Base-by-base conservation (phyloP, 2,888 invertebrate species). In the Eurois occulta region DNA sequence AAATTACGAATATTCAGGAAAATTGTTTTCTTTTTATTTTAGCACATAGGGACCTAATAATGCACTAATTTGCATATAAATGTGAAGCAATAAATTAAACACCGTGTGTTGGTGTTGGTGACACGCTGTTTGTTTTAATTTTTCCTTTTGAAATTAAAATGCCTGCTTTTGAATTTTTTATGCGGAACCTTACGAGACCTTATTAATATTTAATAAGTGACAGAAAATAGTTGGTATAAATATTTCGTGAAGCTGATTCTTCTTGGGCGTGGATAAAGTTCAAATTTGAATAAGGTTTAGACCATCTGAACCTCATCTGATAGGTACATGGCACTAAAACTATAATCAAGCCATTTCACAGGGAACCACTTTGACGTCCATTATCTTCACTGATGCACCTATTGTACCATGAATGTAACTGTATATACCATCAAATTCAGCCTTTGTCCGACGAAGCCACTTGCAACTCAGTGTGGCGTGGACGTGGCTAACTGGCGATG, bases 31-130 rank as follows among this genome's bases (percentile, higher is more conserved):
- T 68, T 77, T 85, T 86, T 79, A 81, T 74, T 70, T 35, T 52
- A 35, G 35, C 52, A 77, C 35, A 74, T 60, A 24, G 58, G 52
- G 62, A 74, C 18, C 71, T 68, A 87, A 78, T 79, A 82, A 80
- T 78, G n/a, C 43, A 69, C 60, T 60, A 46, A 87, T 86, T 80
- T 78, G 66, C 83, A 83, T 86, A 60, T 43, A 80, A 78, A 86
- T 83, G 71, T 75, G 38, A 58, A 35, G 52, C 48, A 75, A 85
- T 85, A 82, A 79, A 82, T 87, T 71, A 24, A 64, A 70, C 43
- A 35, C 68, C 28, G 35, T n/a, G n/a, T n/a, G n/a, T 66, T 74
- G 64, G 74, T 83, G 75, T 72, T 72, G 46, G 13, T 73, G 72
- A 48, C 60, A 64, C 55, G 55, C 48, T 64, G 24, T 70, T 75